Conservation (phyloP, 2,888 invertebrate species). For the Diploptera punctata region DNA sequence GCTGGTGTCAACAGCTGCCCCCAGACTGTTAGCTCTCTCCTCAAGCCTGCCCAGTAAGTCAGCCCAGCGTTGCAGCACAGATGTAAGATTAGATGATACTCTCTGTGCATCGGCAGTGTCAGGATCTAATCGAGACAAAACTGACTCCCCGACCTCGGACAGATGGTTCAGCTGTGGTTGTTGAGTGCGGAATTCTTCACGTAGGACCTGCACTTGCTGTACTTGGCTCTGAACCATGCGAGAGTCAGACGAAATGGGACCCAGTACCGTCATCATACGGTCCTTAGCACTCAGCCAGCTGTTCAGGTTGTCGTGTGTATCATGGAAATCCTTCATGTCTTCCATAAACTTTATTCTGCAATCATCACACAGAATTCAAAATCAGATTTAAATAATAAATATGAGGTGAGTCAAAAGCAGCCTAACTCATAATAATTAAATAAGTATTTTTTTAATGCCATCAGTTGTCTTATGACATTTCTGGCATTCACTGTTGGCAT, state of each 20-base stretch:
- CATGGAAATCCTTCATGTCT: conserved; percentile 91
- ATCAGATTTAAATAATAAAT: too few species aligned
- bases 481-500: too few species aligned
- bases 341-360: conserved; percentile 74
- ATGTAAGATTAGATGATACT: conserved; percentile 74
- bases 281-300: conserved; percentile 94
- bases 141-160: conserved; percentile 78
- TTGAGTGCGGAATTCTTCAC: conserved; percentile 94
- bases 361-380: too few species aligned
- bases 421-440: too few species aligned
- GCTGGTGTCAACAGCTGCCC: conserved; percentile 91
- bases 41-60: conserved; percentile 72
- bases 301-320: conserved; percentile 82
- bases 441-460: too few species aligned
- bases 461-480: too few species aligned
- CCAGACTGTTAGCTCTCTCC: conserved; percentile 86
- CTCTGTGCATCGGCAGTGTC: conserved; percentile 67
- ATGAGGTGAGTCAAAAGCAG: too few species aligned
- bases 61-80: conserved; percentile 67
- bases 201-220: conserved; percentile 83
- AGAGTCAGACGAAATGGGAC: conserved; percentile 95
- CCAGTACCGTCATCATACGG: conserved; percentile 93
- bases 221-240: conserved; percentile 95
- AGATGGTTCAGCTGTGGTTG: conserved; percentile 89
- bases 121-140: conserved; percentile 65